Evolutionary conservation across 2,113 vertebrate species (phyloP), one percentile per base, ranked within the genome.

Genomic region (Thomomys bottae): DNA sequence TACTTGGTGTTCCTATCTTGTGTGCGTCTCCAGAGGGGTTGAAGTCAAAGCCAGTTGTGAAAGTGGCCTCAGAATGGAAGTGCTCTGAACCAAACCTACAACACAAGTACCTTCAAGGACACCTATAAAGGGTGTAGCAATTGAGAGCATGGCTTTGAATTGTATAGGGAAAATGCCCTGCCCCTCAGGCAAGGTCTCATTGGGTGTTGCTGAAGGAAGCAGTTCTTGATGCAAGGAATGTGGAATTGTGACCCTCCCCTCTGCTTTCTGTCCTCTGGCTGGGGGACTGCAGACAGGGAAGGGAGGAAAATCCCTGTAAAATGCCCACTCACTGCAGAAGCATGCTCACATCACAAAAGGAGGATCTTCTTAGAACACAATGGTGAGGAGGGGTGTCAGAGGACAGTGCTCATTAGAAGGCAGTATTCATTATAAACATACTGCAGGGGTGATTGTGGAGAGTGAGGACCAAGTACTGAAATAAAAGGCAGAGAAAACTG

Each of bases 381-480:
- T 28, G 78, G 49, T 76, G 80, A n/a, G 45, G 15, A 34, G 26
- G 20, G 8, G 23, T n/a, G 14, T 2, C 18, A n/a, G 18, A 49
- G 70, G 40, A 59, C 36, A 38, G 21, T 18, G 87, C 6, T 87
- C 49, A 38, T 92, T 49, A 28, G 34, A 21, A 42, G 36, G 14
- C 30, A 84, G 28, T 83, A 63, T 63, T 77, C 49, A 11, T 88
- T 71, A 34, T 26, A 49, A 54, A 80, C 90, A 24, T 49, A 78
- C 34, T 73, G 18, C 61, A 61, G 17, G 73, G 57, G 36, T 86
- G 40, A 40, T 91, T 78, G 32, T 26, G 81, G 28, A 92, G 70
- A 91, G 68, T 73, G 84, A 75, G 78, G 9, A 66, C 38, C 64
- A 87, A 49, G 67, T 82, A 75, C 24, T 82, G 66, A 84, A 89